Evolutionary conservation across 2,888 invertebrate species (phyloP), one percentile per base, ranked within the genome.

Genomic region (Anoplius nigerrimus): DNA sequence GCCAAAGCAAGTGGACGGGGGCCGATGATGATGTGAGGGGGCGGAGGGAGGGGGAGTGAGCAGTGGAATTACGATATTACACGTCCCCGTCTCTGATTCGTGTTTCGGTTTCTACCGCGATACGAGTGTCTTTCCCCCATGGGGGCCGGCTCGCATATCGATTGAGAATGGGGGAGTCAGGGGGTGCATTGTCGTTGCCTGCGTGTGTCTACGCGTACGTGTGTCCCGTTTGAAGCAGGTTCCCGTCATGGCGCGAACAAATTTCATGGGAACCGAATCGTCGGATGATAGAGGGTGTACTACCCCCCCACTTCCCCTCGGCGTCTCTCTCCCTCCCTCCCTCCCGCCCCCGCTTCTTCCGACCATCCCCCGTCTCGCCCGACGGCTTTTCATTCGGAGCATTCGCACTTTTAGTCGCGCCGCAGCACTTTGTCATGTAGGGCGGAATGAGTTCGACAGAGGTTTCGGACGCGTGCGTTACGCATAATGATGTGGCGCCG

Each of bases 111-210:
- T 83, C 73, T 72, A 79, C 77, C 73, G 76, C 78, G 78, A 82
- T 83, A 83, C 79, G 81, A 82, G 80, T 82, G 81, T 72, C 76
- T 71, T 34, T 34, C 34, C 69, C 73, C 71, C 34, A 78, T 72
- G 79, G 78, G 80, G 80, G 75, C 81, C 82, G 79, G 78, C 79
- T 83, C 78, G 78, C 80, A 83, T 86, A 85, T 85, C 82, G 84
- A 85, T 84, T 84, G 79, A 76, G 76, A 80, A 75, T 78, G 75
- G 81, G 73, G 72, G 74, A 24, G 53, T 62, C 42, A 24, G 48
- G 55, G 52, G 62, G 55, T 46, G 48, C 46, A 16, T 74, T 52
- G 62, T 22, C 58, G 54, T 60, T 46, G 63, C 11, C 16, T 46
- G 54, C 24, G 15, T n/a, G 52, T 43, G 43, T 57, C 55, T 24